Evolutionary conservation across 2,888 invertebrate species (phyloP), one percentile per base, ranked within the genome.

Genomic region (Melanostoma mellinum): DNA sequence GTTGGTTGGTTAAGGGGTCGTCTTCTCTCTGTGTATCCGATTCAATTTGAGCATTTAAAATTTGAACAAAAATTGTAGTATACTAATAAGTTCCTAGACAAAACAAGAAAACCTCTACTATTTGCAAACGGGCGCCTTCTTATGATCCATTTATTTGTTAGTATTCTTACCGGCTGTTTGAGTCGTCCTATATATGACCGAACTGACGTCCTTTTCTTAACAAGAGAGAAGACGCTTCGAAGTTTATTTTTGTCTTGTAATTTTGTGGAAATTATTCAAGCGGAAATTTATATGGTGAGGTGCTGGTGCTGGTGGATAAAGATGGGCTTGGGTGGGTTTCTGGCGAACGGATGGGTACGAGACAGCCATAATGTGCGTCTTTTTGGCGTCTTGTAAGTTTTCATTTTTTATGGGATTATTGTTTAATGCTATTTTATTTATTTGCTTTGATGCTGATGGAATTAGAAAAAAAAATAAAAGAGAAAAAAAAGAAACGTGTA

Each of bases 81-180:
- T 20, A 72, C 81, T 77, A 82, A 82, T 77, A 77, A 77, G 82
- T 74, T 77, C 53, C 63, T 73, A 82, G 73, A 82, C 72, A 76
- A 76, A 81, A 76, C 82, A 82, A 77, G 63, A 73, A 73, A 82
- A 77, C 63, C 73, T 82, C 77, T 77, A 73, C 56, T 56, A 82
- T 40, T 74, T 38, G 46, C 38, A 58, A 82, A 58, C 35, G 68
- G 82, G 77, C 77, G 82, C 77, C 82, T 68, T 63, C 81, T 60
- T 67, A 72, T 72, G 50, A 72, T 80, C 52, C 52, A 67, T 73
- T 68, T 81, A 63, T 63, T 81, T 67, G 42, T 30, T 35, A 35
- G 72, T 46, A 65, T 68, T 38, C 50, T 48, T 63, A 44, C 38
- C 46, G 75, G 56, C 58, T 52, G 42, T 60, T 73, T 78, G 78